Evolutionary conservation across 2,888 invertebrate genomes (phyloP), one percentile per base, ranked within the genome.

Genomic region (Miltochrista miniata): DNA sequence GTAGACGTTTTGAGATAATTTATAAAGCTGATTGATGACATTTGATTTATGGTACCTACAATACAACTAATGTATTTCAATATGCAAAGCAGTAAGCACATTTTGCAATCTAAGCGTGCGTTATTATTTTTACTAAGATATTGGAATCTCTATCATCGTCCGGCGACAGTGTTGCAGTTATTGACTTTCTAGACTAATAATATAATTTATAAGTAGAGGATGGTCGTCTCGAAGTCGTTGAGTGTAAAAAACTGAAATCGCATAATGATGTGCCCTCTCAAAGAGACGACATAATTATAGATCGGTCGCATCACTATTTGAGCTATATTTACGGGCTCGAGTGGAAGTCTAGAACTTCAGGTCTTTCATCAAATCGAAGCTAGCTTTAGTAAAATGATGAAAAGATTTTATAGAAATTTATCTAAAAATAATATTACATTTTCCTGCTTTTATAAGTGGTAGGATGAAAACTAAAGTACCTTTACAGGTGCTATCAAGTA

Each of bases 261-360:
- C 43, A 52, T 65, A 65, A 65, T 66, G 66, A 65, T 63, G 55
- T 56, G 54, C 50, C 34, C 11, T 34, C 39, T 51, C 54, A 67
- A 68, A 68, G 65, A 47, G 14, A 24, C 42, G 47, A 48, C 33
- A 59, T 68, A 67, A 67, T 68, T 67, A 67, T 62, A 47, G 58
- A 58, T 67, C 58, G 54, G 49, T 18, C 37, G 39, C 37, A 14
- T 34, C 31, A 18, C 48, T 39, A 63, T 47, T 33, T 47, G 42
- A 15, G 30, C 36, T 41, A 31, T 52, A 56, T 55, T 56, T 46
- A 30, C 34, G 14, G 38, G 33, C 31, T 41, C 30, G 12, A 50
- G 50, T 41, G 45, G 18, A 40, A 35, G 15, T n/a, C 49, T 15
- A 37, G 10, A 10, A 11, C 13, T 33, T 18, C 11, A 43, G 11